Conservation (phyloP, 1,140 invertebrate species). For the Drusus annulatus region DNA sequence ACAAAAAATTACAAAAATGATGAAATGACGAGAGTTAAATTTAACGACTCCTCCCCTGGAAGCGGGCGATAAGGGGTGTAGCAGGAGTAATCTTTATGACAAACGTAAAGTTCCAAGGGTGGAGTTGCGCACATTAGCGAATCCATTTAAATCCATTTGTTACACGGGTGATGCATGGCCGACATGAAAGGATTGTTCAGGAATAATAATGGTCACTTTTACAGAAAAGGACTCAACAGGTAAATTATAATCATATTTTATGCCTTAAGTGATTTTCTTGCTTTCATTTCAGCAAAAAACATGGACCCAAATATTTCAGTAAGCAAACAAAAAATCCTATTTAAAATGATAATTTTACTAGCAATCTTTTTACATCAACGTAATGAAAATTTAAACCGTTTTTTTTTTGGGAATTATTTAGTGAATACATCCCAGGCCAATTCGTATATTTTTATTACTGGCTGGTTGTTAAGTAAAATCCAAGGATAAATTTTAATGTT, state of each 20-base stretch:
- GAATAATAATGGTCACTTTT: background rate
- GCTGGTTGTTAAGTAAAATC: too few relatives aligned
- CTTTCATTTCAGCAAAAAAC: too few relatives aligned
- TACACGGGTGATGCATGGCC: constrained; percentile 11
- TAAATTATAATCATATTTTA: constrained; percentile 13
- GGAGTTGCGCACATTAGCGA: constrained; percentile 21
- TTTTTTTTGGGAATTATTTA: background rate
- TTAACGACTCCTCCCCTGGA: constrained; percentile 31
- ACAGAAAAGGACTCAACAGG: constrained; percentile 8
- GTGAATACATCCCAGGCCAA: too few relatives aligned
- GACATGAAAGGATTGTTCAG: background rate
- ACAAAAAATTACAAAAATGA: too few relatives aligned
- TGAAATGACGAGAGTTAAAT: constrained; percentile 38
- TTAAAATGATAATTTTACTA: too few relatives aligned
- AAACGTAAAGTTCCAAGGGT: constrained; percentile 19
- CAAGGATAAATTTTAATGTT: too few relatives aligned
- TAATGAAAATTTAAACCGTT: too few relatives aligned
- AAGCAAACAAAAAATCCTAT: too few relatives aligned
- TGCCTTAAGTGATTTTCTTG: background rate
- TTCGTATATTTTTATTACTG: too few relatives aligned
- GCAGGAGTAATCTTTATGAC: constrained; percentile 37
- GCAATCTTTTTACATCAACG: too few relatives aligned
- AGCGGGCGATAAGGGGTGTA: constrained; percentile 5
- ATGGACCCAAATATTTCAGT: too few relatives aligned
- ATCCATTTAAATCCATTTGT: constrained; percentile 44